phyloP scores from a whole-genome alignment of 2,113 vertebrate genomes.

The Chloebia gouldiae region DNA sequence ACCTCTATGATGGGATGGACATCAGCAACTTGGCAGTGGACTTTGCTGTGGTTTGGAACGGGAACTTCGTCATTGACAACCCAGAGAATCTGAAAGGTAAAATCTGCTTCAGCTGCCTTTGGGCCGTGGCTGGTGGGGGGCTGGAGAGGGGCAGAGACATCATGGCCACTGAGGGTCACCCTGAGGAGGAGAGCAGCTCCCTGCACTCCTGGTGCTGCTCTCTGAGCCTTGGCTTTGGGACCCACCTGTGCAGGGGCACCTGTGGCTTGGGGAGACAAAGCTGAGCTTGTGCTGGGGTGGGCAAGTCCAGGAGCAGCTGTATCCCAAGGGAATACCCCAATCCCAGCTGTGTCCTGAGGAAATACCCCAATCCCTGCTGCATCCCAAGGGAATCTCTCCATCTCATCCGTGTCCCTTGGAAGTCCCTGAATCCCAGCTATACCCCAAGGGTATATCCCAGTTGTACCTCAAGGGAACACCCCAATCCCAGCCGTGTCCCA shows the following conservation, averaged over 20 bases:
- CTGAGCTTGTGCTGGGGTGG: fast-evolving
- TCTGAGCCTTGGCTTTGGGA: neutral
- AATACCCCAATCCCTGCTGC: neutral
- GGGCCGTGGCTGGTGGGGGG: fast-evolving
- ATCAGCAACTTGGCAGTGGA: conserved; percentile 94
- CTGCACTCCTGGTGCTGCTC: neutral
- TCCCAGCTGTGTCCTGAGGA: fast-evolving
- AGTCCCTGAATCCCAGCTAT: neutral
- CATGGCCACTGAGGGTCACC: neutral
- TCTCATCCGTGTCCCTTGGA: fast-evolving
- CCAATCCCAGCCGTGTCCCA: neutral
- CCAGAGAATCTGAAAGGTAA: conserved; percentile 93
- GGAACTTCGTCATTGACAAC: conserved; percentile 98
- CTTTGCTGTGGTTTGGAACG: conserved; percentile 98
- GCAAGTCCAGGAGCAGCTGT: fast-evolving
- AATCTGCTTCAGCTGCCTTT: neutral
- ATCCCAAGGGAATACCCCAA: fast-evolving
- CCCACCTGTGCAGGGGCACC: fast-evolving
- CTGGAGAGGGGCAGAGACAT: neutral
- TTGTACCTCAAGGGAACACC: fast-evolving
- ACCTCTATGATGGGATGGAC: conserved; percentile 94
- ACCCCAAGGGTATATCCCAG: fast-evolving
- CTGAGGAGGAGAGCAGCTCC: neutral
- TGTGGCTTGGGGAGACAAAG: fast-evolving
- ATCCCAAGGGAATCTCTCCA: fast-evolving